Conservation (phyloP, 2,797 vertebrate species). For the Tenualosa ilisha region DNA sequence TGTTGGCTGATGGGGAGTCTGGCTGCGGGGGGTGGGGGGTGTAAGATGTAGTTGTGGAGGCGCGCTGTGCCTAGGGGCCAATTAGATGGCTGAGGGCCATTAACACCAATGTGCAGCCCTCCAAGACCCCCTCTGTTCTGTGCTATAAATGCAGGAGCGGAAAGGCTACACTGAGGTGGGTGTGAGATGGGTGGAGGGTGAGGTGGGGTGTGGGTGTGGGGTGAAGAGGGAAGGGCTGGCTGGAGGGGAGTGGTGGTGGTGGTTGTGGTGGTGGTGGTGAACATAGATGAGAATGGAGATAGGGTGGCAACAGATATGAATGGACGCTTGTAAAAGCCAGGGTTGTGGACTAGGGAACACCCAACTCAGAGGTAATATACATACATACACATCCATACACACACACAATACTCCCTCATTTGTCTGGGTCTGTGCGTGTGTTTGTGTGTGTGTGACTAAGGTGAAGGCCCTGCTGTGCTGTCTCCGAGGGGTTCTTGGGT, state of each 20-base stretch:
- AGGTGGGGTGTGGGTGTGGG: slow-evolving; percentile 38
- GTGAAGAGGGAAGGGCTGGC: not conserved
- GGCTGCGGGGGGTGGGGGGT: slow-evolving; percentile 22
- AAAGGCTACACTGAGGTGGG: slow-evolving; percentile 38
- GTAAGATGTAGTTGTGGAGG: slow-evolving; percentile 63
- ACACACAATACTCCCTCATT: not conserved
- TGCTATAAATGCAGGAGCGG: slow-evolving; percentile 68
- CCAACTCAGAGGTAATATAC: not conserved
- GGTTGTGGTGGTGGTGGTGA: not conserved
- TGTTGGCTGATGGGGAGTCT: slow-evolving; percentile 42
- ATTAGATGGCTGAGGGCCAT: slow-evolving; percentile 56
- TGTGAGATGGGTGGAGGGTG: slow-evolving; percentile 47
- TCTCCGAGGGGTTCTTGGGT: slow-evolving; percentile 33
- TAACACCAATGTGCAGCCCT: slow-evolving; percentile 53
- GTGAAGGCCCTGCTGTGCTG: slow-evolving; percentile 49
- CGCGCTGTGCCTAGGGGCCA: slow-evolving; percentile 51
- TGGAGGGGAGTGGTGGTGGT: not conserved
- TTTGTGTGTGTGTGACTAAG: slow-evolving; percentile 25
- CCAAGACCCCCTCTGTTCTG: slow-evolving; percentile 58
- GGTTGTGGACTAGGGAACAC: slow-evolving; percentile 37
- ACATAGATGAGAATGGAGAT: not conserved
- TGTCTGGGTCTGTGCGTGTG: not conserved
- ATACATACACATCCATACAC: not conserved
- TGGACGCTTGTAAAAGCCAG: slow-evolving; percentile 61
- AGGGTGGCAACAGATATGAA: slow-evolving; percentile 53